phyloP scores from a whole-genome alignment of 2,113 vertebrate species.

The Stigmatopora nigra region DNA sequence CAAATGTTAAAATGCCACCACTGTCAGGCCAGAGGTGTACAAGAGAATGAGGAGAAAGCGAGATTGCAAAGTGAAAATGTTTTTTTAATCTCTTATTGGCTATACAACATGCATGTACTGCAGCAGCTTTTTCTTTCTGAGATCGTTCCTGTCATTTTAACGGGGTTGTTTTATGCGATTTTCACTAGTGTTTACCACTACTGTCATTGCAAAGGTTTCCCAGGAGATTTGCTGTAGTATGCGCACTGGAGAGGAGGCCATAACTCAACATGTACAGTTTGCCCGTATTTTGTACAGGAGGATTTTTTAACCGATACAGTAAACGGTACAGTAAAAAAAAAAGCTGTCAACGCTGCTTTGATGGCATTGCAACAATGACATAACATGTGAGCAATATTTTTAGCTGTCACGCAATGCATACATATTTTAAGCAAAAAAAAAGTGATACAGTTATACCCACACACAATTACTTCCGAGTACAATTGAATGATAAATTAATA shows the following conservation, averaged over 20 bases:
- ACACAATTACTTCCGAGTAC: neutral
- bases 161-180: conserved; percentile 53
- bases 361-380: conserved; percentile 21
- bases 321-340: neutral
- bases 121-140: conserved; percentile 44
- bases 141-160: conserved; percentile 42
- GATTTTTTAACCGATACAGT: too few relatives aligned
- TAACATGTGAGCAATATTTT: conserved; percentile 14
- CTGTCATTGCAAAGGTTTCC: conserved; percentile 49
- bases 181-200: conserved; percentile 56
- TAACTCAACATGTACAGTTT: too few relatives aligned
- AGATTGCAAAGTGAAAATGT: conserved; percentile 21
- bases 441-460: neutral
- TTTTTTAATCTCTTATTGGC: conserved; percentile 18
- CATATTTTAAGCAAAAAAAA: too few relatives aligned
- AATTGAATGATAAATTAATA: neutral
- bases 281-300: too few relatives aligned
- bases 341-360: conserved; percentile 26
- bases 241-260: conserved; percentile 28
- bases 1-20: neutral
- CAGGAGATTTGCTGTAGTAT: conserved; percentile 54
- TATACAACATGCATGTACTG: conserved; percentile 36
- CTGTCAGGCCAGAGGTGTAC: conserved; percentile 16
- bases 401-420: neutral
- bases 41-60: conserved; percentile 4